Evolutionary conservation across 2,113 vertebrate species (phyloP).

Genomic region (Crocuta crocuta): DNA sequence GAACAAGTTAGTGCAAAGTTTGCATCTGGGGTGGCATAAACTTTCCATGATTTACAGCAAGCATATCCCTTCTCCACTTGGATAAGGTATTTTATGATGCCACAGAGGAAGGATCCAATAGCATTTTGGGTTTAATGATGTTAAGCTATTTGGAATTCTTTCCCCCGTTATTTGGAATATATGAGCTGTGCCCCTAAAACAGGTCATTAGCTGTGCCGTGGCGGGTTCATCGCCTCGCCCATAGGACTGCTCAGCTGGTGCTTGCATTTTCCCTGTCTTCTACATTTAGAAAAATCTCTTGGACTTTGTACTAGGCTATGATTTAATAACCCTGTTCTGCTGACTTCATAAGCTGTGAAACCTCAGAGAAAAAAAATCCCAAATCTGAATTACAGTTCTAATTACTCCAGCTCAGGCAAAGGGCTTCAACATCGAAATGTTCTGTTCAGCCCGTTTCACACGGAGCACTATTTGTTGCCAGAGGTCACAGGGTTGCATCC

Average conservation of each 20-base stretch:
- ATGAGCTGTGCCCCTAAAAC: slow-evolving; percentile 77
- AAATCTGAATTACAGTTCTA: slow-evolving; percentile 74
- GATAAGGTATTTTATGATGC: slow-evolving; percentile 82
- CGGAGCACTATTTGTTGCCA: not conserved
- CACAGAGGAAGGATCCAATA: slow-evolving; percentile 76
- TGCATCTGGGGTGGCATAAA: slow-evolving; percentile 82
- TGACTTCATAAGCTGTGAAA: slow-evolving; percentile 80
- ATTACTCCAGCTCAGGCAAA: slow-evolving; percentile 61
- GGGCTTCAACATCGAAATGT: not conserved
- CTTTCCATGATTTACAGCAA: slow-evolving; percentile 83
- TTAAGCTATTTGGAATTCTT: slow-evolving; percentile 85
- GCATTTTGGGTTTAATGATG: slow-evolving; percentile 83
- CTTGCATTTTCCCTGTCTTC: slow-evolving; percentile 69
- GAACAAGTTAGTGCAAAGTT: slow-evolving; percentile 83
- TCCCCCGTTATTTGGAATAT: slow-evolving; percentile 75
- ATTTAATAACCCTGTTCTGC: slow-evolving; percentile 78
- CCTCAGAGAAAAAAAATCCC: slow-evolving; percentile 69
- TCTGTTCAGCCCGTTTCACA: slow-evolving; percentile 40
- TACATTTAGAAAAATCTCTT: slow-evolving; percentile 63
- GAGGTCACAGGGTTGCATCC: slow-evolving; percentile 26
- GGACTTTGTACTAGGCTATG: slow-evolving; percentile 69
- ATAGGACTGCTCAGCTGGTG: slow-evolving; percentile 70
- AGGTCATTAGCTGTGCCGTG: slow-evolving; percentile 79
- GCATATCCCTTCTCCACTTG: slow-evolving; percentile 72
- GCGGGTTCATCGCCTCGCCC: slow-evolving; percentile 70